Conservation (phyloP, 2,888 invertebrate genomes). For the Caenorhabditis sp. region DNA sequence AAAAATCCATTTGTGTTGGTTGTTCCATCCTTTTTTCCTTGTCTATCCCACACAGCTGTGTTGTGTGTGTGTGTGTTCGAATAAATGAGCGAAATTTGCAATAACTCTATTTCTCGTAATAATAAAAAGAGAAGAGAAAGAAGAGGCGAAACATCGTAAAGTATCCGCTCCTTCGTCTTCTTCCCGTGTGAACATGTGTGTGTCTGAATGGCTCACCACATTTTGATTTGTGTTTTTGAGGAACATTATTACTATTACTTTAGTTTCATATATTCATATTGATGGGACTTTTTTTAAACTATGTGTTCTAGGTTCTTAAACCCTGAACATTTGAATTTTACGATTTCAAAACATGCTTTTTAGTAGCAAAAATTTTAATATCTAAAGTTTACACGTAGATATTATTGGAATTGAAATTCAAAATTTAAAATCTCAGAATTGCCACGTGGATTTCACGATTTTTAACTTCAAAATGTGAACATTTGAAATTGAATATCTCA, state of each 20-base stretch:
- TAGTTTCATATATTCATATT: neutral
- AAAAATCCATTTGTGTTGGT: neutral
- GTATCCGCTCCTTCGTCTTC: neutral
- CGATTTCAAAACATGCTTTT: too few relatives aligned
- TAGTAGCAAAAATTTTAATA: too few relatives aligned
- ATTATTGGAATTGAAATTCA: too few relatives aligned
- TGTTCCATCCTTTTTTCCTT: neutral
- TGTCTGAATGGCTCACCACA: neutral
- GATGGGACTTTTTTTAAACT: too few relatives aligned
- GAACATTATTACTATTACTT: neutral
- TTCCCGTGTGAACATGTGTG: neutral
- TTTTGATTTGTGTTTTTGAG: conserved; percentile 2
- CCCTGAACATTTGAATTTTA: too few relatives aligned
- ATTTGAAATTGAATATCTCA: too few relatives aligned
- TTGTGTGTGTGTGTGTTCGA: too few relatives aligned
- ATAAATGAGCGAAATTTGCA: conserved; percentile 1
- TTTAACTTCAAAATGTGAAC: too few relatives aligned
- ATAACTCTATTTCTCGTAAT: neutral
- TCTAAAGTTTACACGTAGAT: too few relatives aligned
- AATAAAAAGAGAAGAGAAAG: neutral
- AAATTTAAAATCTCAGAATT: too few relatives aligned
- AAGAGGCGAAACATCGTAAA: neutral
- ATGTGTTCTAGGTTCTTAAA: too few relatives aligned
- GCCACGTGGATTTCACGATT: too few relatives aligned
- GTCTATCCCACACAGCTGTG: neutral